Base-by-base conservation (phyloP, 2,113 vertebrate genomes). In the Acanthisitta chloris region DNA sequence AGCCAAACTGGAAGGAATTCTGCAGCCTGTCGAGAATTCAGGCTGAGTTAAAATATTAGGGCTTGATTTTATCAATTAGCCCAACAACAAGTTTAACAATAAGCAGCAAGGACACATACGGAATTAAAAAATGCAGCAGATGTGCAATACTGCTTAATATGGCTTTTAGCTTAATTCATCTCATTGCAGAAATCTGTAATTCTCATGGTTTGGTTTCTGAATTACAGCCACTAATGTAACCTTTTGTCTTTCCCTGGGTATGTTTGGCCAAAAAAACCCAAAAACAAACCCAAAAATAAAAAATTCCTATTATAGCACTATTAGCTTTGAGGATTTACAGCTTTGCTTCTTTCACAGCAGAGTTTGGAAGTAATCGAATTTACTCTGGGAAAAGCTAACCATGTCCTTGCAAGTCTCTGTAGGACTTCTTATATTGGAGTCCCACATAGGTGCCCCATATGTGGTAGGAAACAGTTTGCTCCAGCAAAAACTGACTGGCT, bases 121-220 rank as follows among this genome's bases (percentile, higher is more conserved):
- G 85, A 94, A 93, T 90, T 92, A 31, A 83, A 93, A 94, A 94
- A 57, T 2, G 29, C 69, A 88, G 52, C 90, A 92, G 92, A 86
- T 92, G 90, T 86, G 86, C 48, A 64, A n/a, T 76, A 20, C 57
- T 72, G 82, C 80, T 95, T 96, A 93, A 92, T 71, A 81, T 81
- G 91, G 94, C 88, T 95, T 96, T 94, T 94, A 81, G 85, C 79
- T 94, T 90, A 92, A 95, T 92, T 93, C 42, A 80, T 78, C 79
- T 80, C 42, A 90, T 86, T 94, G 85, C 88, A 81, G 86, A 94
- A 81, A 92, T 80, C 72, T 90, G 43, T 90, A 88, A 81, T 90
- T 95, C 76, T 83, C 93, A n/a, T 74, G 72, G 46, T 64, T 59
- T 65, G n/a, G 36, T 71, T 85, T 78, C 93, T 45, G 61, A 86